These are phyloP conservation scores for Zalophus californianus DNA, from an alignment of 2,797 vertebrate species.

Conservation along the genomic window DNA sequence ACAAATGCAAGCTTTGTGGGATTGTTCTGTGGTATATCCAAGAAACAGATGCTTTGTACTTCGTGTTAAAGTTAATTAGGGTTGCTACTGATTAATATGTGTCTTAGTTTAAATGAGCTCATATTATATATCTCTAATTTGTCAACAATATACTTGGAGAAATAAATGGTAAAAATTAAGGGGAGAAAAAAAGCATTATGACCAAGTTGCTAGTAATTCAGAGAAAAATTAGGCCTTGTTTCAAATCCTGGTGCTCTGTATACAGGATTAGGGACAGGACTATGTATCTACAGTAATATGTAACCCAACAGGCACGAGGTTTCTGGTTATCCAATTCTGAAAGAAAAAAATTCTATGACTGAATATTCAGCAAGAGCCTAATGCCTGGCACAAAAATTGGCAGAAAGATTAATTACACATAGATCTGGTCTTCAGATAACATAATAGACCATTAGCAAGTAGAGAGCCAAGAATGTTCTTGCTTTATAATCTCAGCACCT, in stretches of 20 bases:
- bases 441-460: neutral
- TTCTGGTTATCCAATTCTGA: neutral
- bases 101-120: neutral
- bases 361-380: neutral
- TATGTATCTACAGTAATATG: neutral
- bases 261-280: neutral
- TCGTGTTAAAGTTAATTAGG: neutral
- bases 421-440: neutral
- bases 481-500: neutral
- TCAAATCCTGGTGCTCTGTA: neutral
- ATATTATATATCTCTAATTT: neutral
- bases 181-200: neutral
- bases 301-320: neutral
- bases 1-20: neutral
- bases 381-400: neutral
- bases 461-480: neutral
- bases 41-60: neutral
- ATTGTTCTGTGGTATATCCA: neutral
- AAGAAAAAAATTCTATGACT: neutral
- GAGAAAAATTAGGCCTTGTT: neutral
- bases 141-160: neutral
- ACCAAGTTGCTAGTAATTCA: neutral
- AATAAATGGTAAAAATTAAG: neutral
- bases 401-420: conserved; percentile 29
- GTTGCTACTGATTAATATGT: neutral